Evolutionary conservation across 2,113 vertebrate genomes (phyloP), one percentile per base, ranked within the genome.

Genomic region (Recurvirostra avosetta): DNA sequence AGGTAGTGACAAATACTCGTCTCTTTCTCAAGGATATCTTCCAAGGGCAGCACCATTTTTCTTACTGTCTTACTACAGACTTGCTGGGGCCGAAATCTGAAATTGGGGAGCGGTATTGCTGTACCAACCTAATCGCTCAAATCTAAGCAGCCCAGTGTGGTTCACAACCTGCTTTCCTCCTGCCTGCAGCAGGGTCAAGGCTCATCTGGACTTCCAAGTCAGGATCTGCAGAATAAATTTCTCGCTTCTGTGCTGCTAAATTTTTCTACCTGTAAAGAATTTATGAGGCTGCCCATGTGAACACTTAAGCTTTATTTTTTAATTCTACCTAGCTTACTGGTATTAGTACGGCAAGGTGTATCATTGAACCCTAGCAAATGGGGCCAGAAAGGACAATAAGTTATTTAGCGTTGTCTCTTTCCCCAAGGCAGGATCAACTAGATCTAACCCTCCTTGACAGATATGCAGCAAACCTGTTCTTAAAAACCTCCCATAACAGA

Each of bases 361-460:
- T 71, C 77, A 29, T 1, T 91, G 94, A 92, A 90, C 66, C 61
- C 56, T 40, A 68, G 56, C 49, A 85, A 85, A 79, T 26, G 62
- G 43, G 70, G 41, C 61, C 90, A 32, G 80, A 62, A 87, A 85
- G 87, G 77, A 91, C 89, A 94, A 45, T 56, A 78, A 81, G 66
- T 88, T 91, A 72, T 73, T 83, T 72, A 88, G 73, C 34, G 30
- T 50, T 43, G 65, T 91, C 75, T 94, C 70, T 79, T 97, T 82
- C 84, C 90, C 40, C 70, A 85, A 94, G 93, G 96, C 91, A 95
- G 80, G 93, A 95, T 95, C 94, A 96, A 85, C 52, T 58, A 85
- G 74, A 93, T 83, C 84, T 96, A 95, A 96, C 90, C 77, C 66
- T 96, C 84, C 74, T 72, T 96, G 96, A 94, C 90, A 96, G 96